These are phyloP conservation scores for Synergus umbraculus DNA, from an alignment of 2,888 invertebrate species.

Conservation along the genomic window DNA sequence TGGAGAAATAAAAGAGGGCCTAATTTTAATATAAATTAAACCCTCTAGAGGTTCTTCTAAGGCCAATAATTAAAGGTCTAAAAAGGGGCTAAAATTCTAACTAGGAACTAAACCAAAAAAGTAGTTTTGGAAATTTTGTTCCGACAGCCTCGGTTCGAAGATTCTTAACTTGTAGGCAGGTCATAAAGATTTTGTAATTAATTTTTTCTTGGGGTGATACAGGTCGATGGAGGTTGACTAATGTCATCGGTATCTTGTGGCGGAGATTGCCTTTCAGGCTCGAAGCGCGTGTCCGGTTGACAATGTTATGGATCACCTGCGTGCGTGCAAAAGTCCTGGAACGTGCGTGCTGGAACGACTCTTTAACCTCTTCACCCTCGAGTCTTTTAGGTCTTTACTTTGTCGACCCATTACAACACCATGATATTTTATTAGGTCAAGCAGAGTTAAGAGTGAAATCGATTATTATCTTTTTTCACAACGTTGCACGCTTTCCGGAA, in stretches of 20 bases:
- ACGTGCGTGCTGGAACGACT: slow-evolving; percentile 13
- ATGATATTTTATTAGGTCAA: slow-evolving; percentile 33
- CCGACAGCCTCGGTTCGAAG: no score
- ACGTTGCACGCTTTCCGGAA: slow-evolving; percentile 24
- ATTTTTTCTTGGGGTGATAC: not conserved
- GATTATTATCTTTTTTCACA: slow-evolving; percentile 15
- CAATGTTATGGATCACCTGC: slow-evolving; percentile 72
- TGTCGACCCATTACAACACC: slow-evolving; percentile 8
- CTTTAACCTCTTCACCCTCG: slow-evolving; percentile 30
- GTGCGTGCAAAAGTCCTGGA: slow-evolving; percentile 61
- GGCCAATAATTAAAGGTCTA: no score
- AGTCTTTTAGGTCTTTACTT: not conserved
- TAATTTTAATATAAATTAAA: no score
- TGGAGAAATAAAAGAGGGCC: no score
- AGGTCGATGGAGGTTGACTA: slow-evolving; percentile 48
- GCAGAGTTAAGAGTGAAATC: slow-evolving; percentile 23
- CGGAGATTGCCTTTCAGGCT: slow-evolving; percentile 61
- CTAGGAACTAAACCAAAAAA: no score
- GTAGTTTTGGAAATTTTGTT: no score
- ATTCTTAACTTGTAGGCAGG: no score
- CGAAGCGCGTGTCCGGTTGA: slow-evolving; percentile 64
- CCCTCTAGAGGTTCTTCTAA: no score
- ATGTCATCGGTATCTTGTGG: slow-evolving; percentile 51
- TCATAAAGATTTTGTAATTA: no score
- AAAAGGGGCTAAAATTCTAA: no score